A percentile compares a stretch with the other conserved stretches of the same genome.
These are phyloP conservation scores for Cossypha niveicapilla DNA, from an alignment of 2,797 vertebrate species.

Conservation along the genomic window DNA sequence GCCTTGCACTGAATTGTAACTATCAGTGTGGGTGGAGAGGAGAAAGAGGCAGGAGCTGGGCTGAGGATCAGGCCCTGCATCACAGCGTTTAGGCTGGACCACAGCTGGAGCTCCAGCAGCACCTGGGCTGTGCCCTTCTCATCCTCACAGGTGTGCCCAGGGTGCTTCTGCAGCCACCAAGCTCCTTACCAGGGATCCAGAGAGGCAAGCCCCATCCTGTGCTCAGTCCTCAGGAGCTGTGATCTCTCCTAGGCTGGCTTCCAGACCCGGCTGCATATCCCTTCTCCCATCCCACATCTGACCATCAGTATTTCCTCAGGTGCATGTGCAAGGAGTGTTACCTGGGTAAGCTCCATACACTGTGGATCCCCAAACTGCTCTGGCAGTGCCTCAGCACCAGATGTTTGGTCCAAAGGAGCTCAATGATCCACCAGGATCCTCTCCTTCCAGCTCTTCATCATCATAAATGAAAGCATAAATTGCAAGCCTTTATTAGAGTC, in stretches of 20 bases:
- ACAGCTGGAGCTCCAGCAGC: not conserved
- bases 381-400: not conserved
- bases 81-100: not conserved
- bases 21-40: not conserved
- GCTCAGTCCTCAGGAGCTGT: not conserved
- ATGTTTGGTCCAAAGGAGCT: not conserved
- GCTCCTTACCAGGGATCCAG: not conserved
- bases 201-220: not conserved
- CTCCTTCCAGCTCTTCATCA: not conserved
- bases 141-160: rapidly evolving
- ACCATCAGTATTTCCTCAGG: not conserved
- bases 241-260: not conserved
- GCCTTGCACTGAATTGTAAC: not conserved
- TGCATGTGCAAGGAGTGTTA: not conserved
- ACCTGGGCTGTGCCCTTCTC: not conserved
- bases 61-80: not conserved
- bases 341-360: not conserved
- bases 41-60: not conserved
- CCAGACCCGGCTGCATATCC: not conserved
- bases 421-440: not conserved
- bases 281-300: not conserved
- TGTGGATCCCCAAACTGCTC: not conserved
- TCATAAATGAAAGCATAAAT: not conserved
- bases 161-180: not conserved
- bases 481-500: not conserved